Evolutionary conservation across 2,888 invertebrate species (phyloP).

Genomic region (Phorcus lineatus): DNA sequence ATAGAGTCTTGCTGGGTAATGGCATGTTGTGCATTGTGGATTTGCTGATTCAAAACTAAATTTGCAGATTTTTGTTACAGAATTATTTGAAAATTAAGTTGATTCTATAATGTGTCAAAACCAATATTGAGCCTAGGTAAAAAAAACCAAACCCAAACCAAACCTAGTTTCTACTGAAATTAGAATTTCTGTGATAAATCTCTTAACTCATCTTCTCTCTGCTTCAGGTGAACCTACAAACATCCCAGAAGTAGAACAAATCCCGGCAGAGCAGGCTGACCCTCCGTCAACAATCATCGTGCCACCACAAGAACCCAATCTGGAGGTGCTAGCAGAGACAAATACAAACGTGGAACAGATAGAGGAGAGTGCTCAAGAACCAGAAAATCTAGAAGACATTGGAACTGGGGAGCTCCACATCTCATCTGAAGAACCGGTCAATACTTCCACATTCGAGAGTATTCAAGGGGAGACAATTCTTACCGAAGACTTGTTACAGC

Average conservation of each 20-base stretch:
- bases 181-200: no score
- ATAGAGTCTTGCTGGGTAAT: no score
- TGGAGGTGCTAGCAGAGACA: background rate
- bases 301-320: background rate
- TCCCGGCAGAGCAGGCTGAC: background rate
- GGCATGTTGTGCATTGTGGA: no score
- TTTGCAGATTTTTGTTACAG: no score
- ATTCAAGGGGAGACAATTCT: background rate
- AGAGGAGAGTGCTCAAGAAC: background rate
- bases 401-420: constrained; percentile 7
- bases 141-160: no score
- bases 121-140: no score
- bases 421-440: background rate
- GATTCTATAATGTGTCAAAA: no score
- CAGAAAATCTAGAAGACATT: background rate
- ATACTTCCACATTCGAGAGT: background rate
- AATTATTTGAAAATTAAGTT: no score
- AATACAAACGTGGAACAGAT: background rate
- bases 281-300: background rate
- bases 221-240: background rate
- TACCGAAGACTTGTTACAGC: background rate
- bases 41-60: no score
- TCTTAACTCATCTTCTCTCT: no score
- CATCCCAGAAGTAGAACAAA: background rate
- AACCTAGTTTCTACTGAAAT: no score